Evolutionary conservation across 1,140 invertebrate genomes (phyloP), one percentile per base, ranked within the genome.

Genomic region (Brachionus calyciflorus): DNA sequence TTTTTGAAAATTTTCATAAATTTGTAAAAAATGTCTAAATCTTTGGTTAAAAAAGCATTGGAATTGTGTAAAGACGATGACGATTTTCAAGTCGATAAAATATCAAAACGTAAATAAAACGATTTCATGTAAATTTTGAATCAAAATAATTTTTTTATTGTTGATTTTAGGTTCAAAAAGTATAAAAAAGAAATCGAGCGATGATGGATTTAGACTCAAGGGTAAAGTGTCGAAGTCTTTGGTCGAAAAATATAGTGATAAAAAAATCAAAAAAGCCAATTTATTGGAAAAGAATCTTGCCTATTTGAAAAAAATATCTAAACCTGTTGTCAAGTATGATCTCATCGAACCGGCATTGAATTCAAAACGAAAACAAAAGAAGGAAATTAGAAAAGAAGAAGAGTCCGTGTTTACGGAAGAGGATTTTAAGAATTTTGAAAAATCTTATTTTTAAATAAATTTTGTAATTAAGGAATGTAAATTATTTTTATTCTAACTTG

Each of bases 371-470:
- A 73, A 30, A 12, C 46, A 30, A 51, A 37, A 73, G 28, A 48
- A 73, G 10, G 1, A 19, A 49, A 26, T 0, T 21, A 65, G 37
- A 37, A 60, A 60, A 37, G 3, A 3, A 7, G 46, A 73, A 73
- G 44, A 49, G 19, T 33, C 44, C 12, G 69, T 73, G 5, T 73
- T 73, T 73, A 73, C 44, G 2, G 69, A 73, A 24, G 69, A 73
- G 49, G 69, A 73, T 49, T 73, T 73, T 40, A 73, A 73, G 49
- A 55, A 73, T 49, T 73, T 73, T 73, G 69, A 73, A 49, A 73
- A 73, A 73, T 37, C 69, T 24, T 73, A 73, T 51, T 73, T 73
- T 41, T 40, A 49, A 26, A 69, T 33, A 65, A 65, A 65, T 4
- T 30, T 21, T 19, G 12, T n/a, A n/a, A n/a, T n/a, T n/a, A n/a